Evolutionary conservation across 1,140 invertebrate species (phyloP), one percentile per base, ranked within the genome.

Genomic region (Aphelinus certus): DNA sequence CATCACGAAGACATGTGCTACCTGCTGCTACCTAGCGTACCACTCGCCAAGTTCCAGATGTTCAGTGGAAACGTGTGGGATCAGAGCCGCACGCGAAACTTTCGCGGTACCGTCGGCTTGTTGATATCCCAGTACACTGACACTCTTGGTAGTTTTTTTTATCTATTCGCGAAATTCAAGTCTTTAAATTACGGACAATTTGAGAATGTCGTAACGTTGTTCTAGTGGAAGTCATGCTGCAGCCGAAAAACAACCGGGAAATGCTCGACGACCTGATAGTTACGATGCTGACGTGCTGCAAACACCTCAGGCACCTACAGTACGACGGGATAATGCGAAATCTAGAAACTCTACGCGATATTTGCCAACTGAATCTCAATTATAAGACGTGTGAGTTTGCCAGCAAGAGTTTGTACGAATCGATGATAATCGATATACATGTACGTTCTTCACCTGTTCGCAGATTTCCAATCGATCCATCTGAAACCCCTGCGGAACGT

Each of bases 31-130:
- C 86, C 87, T 3, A 87, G 86, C 57, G 79, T 88, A 46, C 87
- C 87, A n/a, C 76, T 88, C 56, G 81, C 81, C 1, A 80, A 83
- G 62, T 87, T 88, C 77, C 82, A 86, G 72, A 86, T 88, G 82
- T 86, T 83, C 77, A 83, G 84, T 62, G 86, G 86, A 9, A 81
- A 86, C 42, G 86, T 88, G 55, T 88, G 87, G 87, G 87, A 88
- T 62, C 87, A 88, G 67, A 87, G 83, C 77, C 83, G 86, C 77
- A 84, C 85, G 7, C 82, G 87, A 9, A 88, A 88, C 71, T 88
- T 88, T 66, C 81, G 87, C 63, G 81, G 80, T 48, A 88, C 87
- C 57, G 81, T 88, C 47, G 81, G 80, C 73, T 77, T 87, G n/a
- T 80, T 88, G 9, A 86, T 88, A 63, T 76, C 78, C 26, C 76